Evolutionary conservation across 2,888 invertebrate species (phyloP), one percentile per base, ranked within the genome.

Genomic region (Tetragonisca angustula): DNA sequence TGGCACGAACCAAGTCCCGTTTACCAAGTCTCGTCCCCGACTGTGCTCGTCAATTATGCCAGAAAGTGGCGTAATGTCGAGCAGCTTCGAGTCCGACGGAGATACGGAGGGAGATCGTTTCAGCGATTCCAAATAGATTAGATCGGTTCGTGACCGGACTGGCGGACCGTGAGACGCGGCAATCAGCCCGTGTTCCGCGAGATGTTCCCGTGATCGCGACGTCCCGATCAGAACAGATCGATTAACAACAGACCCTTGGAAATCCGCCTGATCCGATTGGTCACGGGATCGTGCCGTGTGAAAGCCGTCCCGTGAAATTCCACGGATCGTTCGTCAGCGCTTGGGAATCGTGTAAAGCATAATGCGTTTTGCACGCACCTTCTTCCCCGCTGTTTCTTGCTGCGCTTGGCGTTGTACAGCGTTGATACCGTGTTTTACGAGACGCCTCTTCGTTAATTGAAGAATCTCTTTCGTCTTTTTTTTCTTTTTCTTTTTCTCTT

Each of bases 111-210:
- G 21, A 50, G 13, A 72, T 27, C 15, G 50, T 62, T 72, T 59
- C 61, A 68, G 59, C 56, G 64, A 76, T 74, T 52, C 64, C 24
- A 73, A 27, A 75, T 82, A 87, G 87, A 84, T 84, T 69, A 76
- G 70, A 84, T 67, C 84, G 56, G 79, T 80, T 87, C 87, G 81
- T 85, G 87, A 87, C 78, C 77, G 62, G 84, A 69, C 79, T 76
- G 56, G 43, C 70, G 64, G 75, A n/a, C 54, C 75, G 62, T 59
- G 70, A 61, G 72, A 49, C 65, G 65, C 67, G 69, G 15, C 59
- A 50, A 27, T 59, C 68, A 79, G 69, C 79, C 71, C 43, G 43
- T 43, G 43, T 81, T 71, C 65, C 80, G 49, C 50, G 67, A 27
- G 52, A 84, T 80, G 87, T n/a, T n/a, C n/a, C 76, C 70, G 43